Conservation (phyloP, 1,140 invertebrate species). For the Zophobas morio region DNA sequence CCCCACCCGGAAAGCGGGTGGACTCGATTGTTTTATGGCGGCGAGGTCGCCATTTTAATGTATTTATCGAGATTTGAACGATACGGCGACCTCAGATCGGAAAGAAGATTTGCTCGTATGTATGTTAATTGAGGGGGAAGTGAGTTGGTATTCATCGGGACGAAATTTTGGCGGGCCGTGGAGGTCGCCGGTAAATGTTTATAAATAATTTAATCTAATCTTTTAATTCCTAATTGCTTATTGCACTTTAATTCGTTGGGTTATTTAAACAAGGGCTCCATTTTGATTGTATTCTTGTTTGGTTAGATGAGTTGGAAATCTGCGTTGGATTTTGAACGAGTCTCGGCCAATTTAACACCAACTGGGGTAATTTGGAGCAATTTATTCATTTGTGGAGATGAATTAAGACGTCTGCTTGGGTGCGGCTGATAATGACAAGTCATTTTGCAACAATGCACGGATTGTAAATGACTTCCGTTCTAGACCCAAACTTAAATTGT, state of each 20-base stretch:
- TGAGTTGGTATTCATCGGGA: background rate
- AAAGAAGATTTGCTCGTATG: background rate
- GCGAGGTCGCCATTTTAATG: background rate
- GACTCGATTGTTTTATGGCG: too few species aligned
- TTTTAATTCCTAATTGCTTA: background rate
- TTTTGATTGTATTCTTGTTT: background rate
- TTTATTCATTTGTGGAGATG: background rate
- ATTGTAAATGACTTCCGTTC: too few species aligned
- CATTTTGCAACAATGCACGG: too few species aligned
- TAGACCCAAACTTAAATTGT: too few species aligned
- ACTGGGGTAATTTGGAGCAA: background rate
- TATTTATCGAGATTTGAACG: too few species aligned
- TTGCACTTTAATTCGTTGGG: background rate
- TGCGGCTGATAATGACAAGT: background rate
- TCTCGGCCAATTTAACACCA: background rate
- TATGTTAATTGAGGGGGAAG: conserved; percentile 4
- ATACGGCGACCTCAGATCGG: background rate
- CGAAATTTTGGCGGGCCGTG: background rate
- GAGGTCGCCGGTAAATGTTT: conserved; percentile 2
- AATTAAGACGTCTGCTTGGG: background rate
- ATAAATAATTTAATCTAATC: conserved; percentile 18
- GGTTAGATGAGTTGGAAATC: background rate
- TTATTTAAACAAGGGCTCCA: conserved; percentile 1
- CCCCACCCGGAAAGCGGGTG: too few species aligned
- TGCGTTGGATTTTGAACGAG: background rate